Base-by-base conservation (phyloP, 2,113 vertebrate species). In the Microcebus griseorufus region DNA sequence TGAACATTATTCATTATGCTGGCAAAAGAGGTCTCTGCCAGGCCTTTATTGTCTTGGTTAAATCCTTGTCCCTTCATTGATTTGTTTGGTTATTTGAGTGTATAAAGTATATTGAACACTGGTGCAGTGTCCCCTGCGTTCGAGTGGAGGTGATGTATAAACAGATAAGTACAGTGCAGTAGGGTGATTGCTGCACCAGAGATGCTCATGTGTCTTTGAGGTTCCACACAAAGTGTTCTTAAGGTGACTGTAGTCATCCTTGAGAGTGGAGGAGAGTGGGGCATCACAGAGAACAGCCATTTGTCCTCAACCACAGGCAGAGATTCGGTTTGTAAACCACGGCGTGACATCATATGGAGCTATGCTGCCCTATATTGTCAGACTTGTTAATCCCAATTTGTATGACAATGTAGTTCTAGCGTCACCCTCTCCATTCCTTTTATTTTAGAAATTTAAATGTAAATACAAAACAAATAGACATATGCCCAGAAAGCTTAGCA, bases 391-490 rank as follows among this genome's bases (percentile, higher is more conserved):
- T 86, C 7, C n/a, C 90, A 42, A 3, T 6, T 65, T 80, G 82
- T 62, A 48, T 20, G 10, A 92, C 42, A 2, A 2, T 58, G 3
- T 22, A 51, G 7, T 11, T 72, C n/a, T 48, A 75, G 34, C 18
- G 16, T 62, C 4, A 32, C 29, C 6, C 16, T 90, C 42, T 94
- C 65, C 18, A 1, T 37, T 83, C 48, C 13, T 81, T 22, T 89
- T 70, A 64, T 84, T 91, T 69, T 29, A 90, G n/a, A 93, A 84
- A 93, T 70, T 42, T 80, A 73, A 78, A 94, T 81, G 3, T 39
- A n/a, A 73, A 88, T 10, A 73, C 76, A 90, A 93, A 76, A 69
- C 90, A 70, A 23, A 58, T 32, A 60, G 27, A 48, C 20, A 90
- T 42, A 75, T 76, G 6, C 5, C 16, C 60, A 86, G 20, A 92